phyloP scores from a whole-genome alignment of 2,113 vertebrate species.

The Castor canadensis region DNA sequence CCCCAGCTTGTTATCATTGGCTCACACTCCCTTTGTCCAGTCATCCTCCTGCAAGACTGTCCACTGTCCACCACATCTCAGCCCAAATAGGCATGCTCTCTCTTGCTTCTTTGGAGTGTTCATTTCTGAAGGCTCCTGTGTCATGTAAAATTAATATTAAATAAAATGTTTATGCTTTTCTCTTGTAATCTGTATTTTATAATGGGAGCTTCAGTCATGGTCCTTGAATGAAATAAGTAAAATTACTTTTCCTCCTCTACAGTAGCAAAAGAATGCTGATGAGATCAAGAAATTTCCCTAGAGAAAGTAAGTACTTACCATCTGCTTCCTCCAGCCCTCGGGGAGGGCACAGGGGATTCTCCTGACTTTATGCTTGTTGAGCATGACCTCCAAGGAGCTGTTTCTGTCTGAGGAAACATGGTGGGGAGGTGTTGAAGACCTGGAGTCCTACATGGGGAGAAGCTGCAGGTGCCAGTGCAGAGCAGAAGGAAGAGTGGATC shows the following conservation, averaged over 20 bases:
- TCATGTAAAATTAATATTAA: neutral
- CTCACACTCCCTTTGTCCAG: accelerated
- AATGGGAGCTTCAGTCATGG: neutral
- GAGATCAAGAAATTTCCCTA: neutral
- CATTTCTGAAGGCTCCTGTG: neutral
- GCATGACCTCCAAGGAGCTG: neutral
- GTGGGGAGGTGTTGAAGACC: neutral
- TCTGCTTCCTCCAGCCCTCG: neutral
- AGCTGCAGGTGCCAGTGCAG: accelerated
- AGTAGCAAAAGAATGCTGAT: neutral
- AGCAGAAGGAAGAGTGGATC: neutral
- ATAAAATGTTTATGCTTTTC: neutral
- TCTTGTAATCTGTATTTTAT: neutral
- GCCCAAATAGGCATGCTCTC: accelerated
- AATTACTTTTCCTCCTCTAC: neutral
- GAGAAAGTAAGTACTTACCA: neutral
- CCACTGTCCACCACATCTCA: neutral
- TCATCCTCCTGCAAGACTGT: too few relatives aligned
- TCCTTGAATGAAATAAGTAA: neutral
- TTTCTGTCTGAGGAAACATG: neutral
- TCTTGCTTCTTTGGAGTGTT: neutral
- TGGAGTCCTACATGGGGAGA: neutral
- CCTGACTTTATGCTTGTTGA: neutral
- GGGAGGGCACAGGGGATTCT: accelerated
- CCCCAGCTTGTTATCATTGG: accelerated